Evolutionary conservation across 2,113 vertebrate genomes (phyloP).

Genomic region (Xerus inauris): DNA sequence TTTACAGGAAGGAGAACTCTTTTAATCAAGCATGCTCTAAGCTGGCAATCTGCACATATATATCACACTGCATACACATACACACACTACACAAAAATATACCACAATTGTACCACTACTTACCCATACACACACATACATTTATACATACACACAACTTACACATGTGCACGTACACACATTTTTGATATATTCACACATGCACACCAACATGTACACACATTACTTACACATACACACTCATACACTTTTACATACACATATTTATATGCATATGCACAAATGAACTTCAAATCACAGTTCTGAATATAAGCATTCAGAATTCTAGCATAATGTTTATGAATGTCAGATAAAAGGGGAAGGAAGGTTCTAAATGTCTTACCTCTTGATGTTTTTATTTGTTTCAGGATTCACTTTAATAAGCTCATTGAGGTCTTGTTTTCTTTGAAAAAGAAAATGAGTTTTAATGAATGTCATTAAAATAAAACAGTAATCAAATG

Average conservation of each 20-base stretch:
- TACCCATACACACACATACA: background rate
- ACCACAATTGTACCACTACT: background rate
- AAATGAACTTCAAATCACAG: background rate
- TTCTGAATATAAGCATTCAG: background rate
- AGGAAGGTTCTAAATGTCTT: background rate
- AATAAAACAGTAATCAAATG: conserved; percentile 42
- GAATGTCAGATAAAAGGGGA: background rate
- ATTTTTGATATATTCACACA: background rate
- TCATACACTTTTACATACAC: no score
- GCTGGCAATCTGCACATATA: conserved; percentile 5
- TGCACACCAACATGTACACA: background rate
- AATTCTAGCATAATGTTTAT: background rate
- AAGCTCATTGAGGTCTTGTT: conserved; percentile 59
- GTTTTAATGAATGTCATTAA: conserved; percentile 38
- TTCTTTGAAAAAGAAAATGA: conserved; percentile 71
- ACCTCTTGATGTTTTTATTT: conserved; percentile 68
- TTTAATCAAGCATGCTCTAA: conserved; percentile 27
- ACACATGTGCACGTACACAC: background rate
- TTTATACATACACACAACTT: background rate
- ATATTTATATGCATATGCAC: no score
- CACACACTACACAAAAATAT: background rate
- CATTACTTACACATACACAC: no score
- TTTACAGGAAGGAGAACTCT: background rate
- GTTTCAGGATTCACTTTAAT: conserved; percentile 61
- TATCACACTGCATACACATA: background rate